phyloP scores from a whole-genome alignment of 1,140 invertebrate species.

The Phocides pigmalion region DNA sequence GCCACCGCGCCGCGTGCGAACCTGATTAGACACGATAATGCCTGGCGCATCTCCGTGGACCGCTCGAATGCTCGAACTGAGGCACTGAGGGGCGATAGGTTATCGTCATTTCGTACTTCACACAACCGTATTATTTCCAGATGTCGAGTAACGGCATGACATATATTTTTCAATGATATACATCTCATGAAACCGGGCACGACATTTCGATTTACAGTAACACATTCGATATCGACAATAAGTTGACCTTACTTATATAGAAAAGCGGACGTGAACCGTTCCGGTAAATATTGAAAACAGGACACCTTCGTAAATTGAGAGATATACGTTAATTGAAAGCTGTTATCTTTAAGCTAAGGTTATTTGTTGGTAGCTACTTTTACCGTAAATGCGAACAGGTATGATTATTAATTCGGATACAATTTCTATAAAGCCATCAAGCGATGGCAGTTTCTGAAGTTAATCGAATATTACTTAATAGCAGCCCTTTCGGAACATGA shows the following conservation, averaged over 20 bases:
- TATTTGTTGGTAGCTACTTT: background rate
- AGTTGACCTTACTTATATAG: slow-evolving; percentile 47
- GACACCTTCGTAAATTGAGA: slow-evolving; percentile 10
- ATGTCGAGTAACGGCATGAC: slow-evolving; percentile 62
- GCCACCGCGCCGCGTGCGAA: slow-evolving; percentile 81
- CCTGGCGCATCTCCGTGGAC: slow-evolving; percentile 61
- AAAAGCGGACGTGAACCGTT: slow-evolving; percentile 25
- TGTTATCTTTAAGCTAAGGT: background rate
- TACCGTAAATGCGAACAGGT: background rate
- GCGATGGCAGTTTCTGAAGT: too few species aligned
- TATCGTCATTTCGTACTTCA: slow-evolving; percentile 53
- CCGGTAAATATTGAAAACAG: background rate
- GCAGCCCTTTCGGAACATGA: too few species aligned
- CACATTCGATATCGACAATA: slow-evolving; percentile 56
- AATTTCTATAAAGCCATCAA: too few species aligned
- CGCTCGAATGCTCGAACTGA: slow-evolving; percentile 36
- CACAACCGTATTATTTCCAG: slow-evolving; percentile 62
- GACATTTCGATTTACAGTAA: slow-evolving; percentile 62
- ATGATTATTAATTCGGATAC: background rate
- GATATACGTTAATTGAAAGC: background rate
- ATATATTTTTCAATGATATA: slow-evolving; percentile 68
- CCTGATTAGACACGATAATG: slow-evolving; percentile 80
- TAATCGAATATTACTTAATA: too few species aligned
- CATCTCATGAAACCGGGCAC: slow-evolving; percentile 63
- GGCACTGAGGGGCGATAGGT: slow-evolving; percentile 63